These are phyloP conservation scores for Erebia ligea DNA, from an alignment of 2,888 invertebrate species.

Conservation along the genomic window DNA sequence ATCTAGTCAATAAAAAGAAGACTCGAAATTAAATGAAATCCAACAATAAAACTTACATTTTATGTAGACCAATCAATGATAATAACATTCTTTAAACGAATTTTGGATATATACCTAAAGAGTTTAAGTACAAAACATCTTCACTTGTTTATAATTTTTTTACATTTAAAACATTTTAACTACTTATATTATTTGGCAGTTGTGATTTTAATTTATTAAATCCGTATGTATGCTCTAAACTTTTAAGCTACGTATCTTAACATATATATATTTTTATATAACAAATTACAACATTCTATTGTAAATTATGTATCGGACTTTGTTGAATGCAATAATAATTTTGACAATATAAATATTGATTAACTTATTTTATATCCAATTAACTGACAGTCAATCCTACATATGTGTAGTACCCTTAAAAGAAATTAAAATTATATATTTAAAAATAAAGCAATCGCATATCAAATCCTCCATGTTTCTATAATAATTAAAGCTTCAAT, in stretches of 20 bases:
- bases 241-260: constrained; percentile 67
- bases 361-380: constrained; percentile 41
- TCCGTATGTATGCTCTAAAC: constrained; percentile 59
- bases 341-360: not conserved
- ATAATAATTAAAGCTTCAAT: constrained; percentile 82
- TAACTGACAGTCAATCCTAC: constrained; percentile 50
- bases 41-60: constrained; percentile 36
- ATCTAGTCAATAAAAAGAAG: constrained; percentile 33
- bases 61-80: constrained; percentile 31
- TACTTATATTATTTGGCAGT: constrained; percentile 79
- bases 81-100: constrained; percentile 49
- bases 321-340: constrained; percentile 54
- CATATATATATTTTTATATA: constrained; percentile 64
- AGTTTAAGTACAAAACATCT: constrained; percentile 72
- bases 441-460: constrained; percentile 44
- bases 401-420: constrained; percentile 37
- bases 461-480: constrained; percentile 68
- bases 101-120: constrained; percentile 53
- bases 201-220: constrained; percentile 71
- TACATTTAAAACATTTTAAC: constrained; percentile 73
- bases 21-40: constrained; percentile 38
- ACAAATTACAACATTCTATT: constrained; percentile 70
- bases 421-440: constrained; percentile 45
- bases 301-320: constrained; percentile 59
- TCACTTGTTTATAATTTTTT: constrained; percentile 64